Base-by-base conservation (phyloP, 2,797 vertebrate species). In the Oryzias dopingdopingensis region DNA sequence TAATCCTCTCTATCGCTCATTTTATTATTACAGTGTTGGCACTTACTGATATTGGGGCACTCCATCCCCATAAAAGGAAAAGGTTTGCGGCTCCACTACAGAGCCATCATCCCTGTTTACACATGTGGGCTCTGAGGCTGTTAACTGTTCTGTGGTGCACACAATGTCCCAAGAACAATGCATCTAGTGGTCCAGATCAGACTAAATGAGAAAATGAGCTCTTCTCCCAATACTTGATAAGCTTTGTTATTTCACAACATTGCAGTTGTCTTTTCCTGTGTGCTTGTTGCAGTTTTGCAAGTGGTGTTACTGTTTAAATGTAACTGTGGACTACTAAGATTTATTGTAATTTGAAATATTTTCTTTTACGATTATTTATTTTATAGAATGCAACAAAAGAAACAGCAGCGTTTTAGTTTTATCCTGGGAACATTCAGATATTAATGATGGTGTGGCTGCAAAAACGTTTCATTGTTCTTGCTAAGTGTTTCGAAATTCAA, bases 31-130 rank as follows among this genome's bases (percentile, higher is more conserved):
- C 14, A 37, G 4, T 49, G 47, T 61, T 60, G 4, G 18, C 51
- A 52, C 57, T 58, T 65, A 46, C 48, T 62, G 52, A 55, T 65
- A 55, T 70, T 49, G 20, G 18, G 20, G 26, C 42, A 40, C 42
- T 66, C 20, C 43, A 76, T 29, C 59, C 55, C 77, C 77, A 72
- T 86, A 85, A 83, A 79, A 76, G 81, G 82, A 47, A 67, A 81
- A 76, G 48, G 52, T 8, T 49, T 58, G 56, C 69, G 62, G 55
- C 42, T 68, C 18, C 14, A 50, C 45, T 51, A 5, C 51, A 47
- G 26, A 26, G 5, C 44, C 29, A 46, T n/a, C 52, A 56, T 51
- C 67, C 32, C 41, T 86, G 76, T 88, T 83, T 83, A 76, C 70
- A 46, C 66, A 40, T 12, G n/a, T 22, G 22, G 42, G 20, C 60